phyloP scores from a whole-genome alignment of 2,113 vertebrate species.

The Todiramphus chloris region DNA sequence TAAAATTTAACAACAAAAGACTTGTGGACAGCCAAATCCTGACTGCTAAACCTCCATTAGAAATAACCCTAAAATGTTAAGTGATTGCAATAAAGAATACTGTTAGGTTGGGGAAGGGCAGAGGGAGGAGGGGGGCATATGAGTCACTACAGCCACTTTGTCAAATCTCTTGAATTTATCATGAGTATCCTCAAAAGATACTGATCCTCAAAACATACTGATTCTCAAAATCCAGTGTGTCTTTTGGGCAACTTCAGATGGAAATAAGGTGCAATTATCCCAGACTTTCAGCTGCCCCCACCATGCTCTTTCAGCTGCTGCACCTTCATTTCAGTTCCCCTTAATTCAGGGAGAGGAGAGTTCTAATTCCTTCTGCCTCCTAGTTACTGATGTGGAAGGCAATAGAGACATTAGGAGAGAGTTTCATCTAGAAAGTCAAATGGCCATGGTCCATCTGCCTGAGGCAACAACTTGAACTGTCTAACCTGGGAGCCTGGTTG shows the following conservation, averaged over 20 bases:
- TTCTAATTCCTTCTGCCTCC: background rate
- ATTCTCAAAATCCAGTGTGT: background rate
- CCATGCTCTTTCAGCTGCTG: background rate
- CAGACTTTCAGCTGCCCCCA: background rate
- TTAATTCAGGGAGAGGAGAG: background rate
- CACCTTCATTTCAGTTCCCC: background rate
- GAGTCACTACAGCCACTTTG: background rate
- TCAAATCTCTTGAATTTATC: background rate
- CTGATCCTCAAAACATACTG: background rate
- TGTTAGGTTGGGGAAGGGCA: too few species aligned
- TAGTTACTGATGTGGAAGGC: background rate
- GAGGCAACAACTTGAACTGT: background rate
- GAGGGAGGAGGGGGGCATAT: too few species aligned
- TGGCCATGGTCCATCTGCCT: background rate
- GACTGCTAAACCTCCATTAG: background rate
- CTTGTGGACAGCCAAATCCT: background rate
- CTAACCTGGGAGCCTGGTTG: accelerated
- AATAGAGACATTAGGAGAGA: background rate
- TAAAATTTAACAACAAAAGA: background rate
- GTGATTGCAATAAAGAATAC: background rate
- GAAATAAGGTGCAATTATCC: accelerated
- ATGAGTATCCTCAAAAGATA: background rate
- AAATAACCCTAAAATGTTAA: background rate
- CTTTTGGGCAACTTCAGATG: background rate
- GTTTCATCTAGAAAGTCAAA: background rate